phyloP scores from a whole-genome alignment of 1,140 invertebrate genomes.

The Trichonephila inaurata region DNA sequence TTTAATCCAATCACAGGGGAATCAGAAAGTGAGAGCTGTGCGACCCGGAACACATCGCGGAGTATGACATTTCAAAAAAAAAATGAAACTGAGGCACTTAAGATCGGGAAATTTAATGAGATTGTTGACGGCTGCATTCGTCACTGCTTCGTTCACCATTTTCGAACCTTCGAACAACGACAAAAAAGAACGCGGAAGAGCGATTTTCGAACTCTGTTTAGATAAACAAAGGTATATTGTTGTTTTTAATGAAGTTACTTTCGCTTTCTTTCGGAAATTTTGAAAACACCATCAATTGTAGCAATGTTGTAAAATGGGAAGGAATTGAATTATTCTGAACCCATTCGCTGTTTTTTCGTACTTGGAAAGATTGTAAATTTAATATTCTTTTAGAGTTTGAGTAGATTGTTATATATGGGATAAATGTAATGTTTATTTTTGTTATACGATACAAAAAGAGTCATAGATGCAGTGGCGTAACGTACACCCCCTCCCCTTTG shows the following conservation, averaged over 20 bases:
- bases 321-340: too few species aligned
- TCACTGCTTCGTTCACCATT: not conserved
- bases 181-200: not conserved
- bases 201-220: not conserved
- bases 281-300: not conserved
- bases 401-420: too few species aligned
- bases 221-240: not conserved
- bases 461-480: too few species aligned
- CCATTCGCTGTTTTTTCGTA: too few species aligned
- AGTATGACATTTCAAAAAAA: not conserved
- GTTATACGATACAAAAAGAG: too few species aligned
- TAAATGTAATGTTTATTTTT: too few species aligned
- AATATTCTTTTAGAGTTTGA: too few species aligned
- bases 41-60: not conserved
- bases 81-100: slow-evolving; percentile 2
- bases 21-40: not conserved
- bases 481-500: too few species aligned
- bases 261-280: not conserved
- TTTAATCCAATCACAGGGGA: slow-evolving; percentile 2
- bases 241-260: not conserved
- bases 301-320: not conserved
- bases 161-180: not conserved
- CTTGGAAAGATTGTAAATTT: too few species aligned
- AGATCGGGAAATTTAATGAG: not conserved
- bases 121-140: not conserved